Conservation (phyloP, 2,888 invertebrate species). For the Agonopterix subpropinquella region DNA sequence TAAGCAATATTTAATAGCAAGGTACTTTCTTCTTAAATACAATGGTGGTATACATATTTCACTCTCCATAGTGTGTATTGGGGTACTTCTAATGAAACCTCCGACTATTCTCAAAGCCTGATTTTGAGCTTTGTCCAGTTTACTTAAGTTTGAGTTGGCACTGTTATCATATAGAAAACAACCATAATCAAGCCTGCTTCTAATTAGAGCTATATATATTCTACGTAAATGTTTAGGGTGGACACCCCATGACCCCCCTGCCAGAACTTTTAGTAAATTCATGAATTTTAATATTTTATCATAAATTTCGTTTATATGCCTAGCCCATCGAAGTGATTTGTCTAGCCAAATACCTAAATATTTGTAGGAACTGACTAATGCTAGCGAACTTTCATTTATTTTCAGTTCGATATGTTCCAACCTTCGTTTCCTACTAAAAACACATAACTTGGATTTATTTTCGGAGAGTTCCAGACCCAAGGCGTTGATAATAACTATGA, state of each 20-base stretch:
- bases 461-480: too few relatives aligned
- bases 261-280: slow-evolving; percentile 19
- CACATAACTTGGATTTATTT: too few relatives aligned
- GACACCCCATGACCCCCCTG: slow-evolving; percentile 20
- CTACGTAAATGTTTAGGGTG: slow-evolving; percentile 19
- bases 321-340: not conserved
- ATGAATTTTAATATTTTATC: slow-evolving; percentile 14
- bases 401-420: too few relatives aligned
- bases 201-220: slow-evolving; percentile 15
- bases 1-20: not conserved
- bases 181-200: slow-evolving; percentile 19
- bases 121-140: slow-evolving; percentile 12
- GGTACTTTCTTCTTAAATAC: not conserved
- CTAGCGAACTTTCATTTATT: too few relatives aligned
- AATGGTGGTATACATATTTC: not conserved
- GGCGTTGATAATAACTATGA: too few relatives aligned
- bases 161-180: slow-evolving; percentile 10
- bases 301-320: slow-evolving; percentile 17
- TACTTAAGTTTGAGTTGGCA: slow-evolving; percentile 8
- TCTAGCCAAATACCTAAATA: too few relatives aligned
- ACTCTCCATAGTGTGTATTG: not conserved
- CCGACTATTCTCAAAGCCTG: not conserved
- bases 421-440: too few relatives aligned
- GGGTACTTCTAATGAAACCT: not conserved
- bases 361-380: too few relatives aligned